Conservation (phyloP, 2,888 invertebrate genomes). For the Halictus quadricinctus region DNA sequence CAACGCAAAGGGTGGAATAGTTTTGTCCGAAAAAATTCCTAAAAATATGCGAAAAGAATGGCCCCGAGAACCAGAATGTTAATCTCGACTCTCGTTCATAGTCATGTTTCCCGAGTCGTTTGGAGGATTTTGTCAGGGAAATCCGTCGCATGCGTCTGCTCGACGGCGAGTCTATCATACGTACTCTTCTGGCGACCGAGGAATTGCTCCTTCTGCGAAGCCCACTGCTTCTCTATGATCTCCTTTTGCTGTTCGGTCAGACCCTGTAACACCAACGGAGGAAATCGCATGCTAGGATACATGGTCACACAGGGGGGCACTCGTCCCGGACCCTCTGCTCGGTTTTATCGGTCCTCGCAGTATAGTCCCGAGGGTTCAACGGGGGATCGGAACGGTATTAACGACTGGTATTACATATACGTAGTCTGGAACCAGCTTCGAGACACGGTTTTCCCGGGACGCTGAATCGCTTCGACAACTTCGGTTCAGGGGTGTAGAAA, state of each 20-base stretch:
- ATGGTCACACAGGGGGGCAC: conserved; percentile 67
- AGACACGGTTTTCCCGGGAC: background rate
- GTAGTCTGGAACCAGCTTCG: conserved; percentile 6
- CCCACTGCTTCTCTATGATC: conserved; percentile 92
- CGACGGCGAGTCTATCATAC: conserved; percentile 78
- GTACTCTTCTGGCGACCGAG: conserved; percentile 95
- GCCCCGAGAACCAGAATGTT: no score
- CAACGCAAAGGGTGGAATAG: no score
- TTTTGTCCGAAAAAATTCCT: no score
- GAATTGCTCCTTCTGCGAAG: conserved; percentile 93
- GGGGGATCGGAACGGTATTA: conserved; percentile 21
- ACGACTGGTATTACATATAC: background rate
- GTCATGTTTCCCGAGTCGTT: no score
- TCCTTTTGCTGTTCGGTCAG: conserved; percentile 93
- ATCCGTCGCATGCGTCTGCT: conserved; percentile 29
- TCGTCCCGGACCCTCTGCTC: conserved; percentile 44
- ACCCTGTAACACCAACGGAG: conserved; percentile 86
- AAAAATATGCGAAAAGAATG: no score
- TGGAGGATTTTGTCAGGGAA: background rate
- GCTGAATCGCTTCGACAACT: background rate
- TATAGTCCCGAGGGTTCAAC: conserved; percentile 16
- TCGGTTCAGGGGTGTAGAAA: background rate
- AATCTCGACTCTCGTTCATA: no score
- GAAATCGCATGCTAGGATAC: conserved; percentile 79
- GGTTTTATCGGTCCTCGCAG: conserved; percentile 32